These are phyloP conservation scores for Scaptomyza flava DNA, from an alignment of 2,888 invertebrate genomes.

Conservation along the genomic window DNA sequence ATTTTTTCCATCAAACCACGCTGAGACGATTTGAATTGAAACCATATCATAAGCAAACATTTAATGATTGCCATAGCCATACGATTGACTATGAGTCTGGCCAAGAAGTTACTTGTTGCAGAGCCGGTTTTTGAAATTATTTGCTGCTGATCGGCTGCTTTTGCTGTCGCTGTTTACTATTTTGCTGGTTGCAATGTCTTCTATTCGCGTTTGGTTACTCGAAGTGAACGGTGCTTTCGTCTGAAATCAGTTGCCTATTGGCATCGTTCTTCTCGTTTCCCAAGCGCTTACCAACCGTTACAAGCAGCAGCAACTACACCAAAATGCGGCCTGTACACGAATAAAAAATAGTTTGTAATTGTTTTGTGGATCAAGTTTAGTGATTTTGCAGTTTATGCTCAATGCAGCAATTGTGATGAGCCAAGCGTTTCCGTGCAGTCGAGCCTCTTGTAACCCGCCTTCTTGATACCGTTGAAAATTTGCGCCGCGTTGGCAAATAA, in stretches of 20 bases:
- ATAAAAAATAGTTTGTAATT: conserved; percentile 47
- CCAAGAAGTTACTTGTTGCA: conserved; percentile 36
- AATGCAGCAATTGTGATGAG: conserved; percentile 48
- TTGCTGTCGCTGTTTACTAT: conserved; percentile 21
- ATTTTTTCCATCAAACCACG: conserved; percentile 40
- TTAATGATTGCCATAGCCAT: conserved; percentile 33
- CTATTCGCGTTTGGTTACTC: conserved; percentile 84
- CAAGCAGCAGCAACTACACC: conserved; percentile 30
- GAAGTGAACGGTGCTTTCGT: conserved; percentile 83
- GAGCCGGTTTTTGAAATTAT: conserved; percentile 41
- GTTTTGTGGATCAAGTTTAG: conserved; percentile 20
- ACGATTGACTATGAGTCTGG: conserved; percentile 14
- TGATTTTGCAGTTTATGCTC: conserved; percentile 40
- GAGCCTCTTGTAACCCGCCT: conserved; percentile 46
- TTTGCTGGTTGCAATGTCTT: conserved; percentile 58
- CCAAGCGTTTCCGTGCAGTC: conserved; percentile 40
- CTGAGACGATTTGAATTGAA: conserved; percentile 13
- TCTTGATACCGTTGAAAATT: conserved; percentile 47
- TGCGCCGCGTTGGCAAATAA: conserved; percentile 42
- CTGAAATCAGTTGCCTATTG: conserved; percentile 34
- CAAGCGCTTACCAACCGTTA: conserved; percentile 63
- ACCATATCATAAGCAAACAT: conserved; percentile 46
- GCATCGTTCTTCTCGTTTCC: conserved; percentile 64
- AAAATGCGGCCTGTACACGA: conserved; percentile 50
- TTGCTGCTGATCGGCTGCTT: conserved; percentile 13